Conservation (phyloP, 2,888 invertebrate species). For the Drosophila ezoana region DNA sequence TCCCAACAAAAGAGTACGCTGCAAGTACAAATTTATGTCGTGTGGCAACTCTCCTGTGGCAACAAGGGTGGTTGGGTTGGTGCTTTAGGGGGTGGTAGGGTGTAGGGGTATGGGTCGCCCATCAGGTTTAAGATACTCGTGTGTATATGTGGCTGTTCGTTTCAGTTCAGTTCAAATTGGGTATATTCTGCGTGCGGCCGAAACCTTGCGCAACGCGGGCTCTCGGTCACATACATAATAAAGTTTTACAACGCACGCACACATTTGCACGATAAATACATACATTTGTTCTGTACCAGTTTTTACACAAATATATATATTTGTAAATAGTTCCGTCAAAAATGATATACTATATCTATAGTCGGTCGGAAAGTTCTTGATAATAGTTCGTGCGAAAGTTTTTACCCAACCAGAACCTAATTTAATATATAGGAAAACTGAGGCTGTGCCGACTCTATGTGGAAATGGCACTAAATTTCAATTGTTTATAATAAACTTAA, state of each 20-base stretch:
- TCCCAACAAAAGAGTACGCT: no score
- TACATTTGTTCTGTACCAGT: not conserved
- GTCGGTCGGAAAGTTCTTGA: not conserved
- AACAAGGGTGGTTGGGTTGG: conserved; percentile 30
- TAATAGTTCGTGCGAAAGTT: not conserved
- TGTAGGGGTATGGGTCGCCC: conserved; percentile 6
- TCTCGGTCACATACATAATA: conserved; percentile 37
- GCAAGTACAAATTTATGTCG: not conserved
- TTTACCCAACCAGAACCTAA: no score
- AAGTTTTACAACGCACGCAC: conserved; percentile 33
- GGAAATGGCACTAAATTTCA: not conserved
- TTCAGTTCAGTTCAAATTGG: conserved; percentile 66
- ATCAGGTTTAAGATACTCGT: conserved; percentile 18
- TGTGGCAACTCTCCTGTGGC: conserved; percentile 26
- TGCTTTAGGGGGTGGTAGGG: not conserved
- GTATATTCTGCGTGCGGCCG: conserved; percentile 66
- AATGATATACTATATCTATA: no score
- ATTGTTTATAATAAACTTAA: not conserved
- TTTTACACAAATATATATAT: no score
- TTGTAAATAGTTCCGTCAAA: no score
- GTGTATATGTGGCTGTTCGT: conserved; percentile 48
- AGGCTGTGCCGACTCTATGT: no score
- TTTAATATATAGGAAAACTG: no score
- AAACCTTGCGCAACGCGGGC: conserved; percentile 56
- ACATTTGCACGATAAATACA: not conserved